Percentiles rank a stretch among this genome's conserved stretches.
phyloP scores from a whole-genome alignment of 2,888 invertebrate species.

The Nomada goodeniana region DNA sequence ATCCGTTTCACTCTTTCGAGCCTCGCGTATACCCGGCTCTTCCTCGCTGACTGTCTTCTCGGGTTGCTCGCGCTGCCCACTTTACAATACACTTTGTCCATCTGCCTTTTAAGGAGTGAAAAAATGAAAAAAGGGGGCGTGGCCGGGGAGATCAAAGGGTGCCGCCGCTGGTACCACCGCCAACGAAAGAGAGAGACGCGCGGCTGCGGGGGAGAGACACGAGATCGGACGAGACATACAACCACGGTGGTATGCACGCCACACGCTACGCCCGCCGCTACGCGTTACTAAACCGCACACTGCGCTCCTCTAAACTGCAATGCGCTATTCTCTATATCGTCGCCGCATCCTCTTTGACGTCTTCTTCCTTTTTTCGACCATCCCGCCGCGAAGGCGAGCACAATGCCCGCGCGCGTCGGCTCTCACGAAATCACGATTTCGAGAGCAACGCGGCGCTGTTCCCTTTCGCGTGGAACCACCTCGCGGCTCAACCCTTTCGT shows the following conservation, averaged over 20 bases:
- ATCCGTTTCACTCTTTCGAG: conserved; percentile 39
- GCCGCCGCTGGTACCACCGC: conserved; percentile 77
- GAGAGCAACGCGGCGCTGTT: not conserved
- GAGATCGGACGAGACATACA: conserved; percentile 48
- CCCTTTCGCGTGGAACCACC: not conserved
- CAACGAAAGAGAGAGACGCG: conserved; percentile 51
- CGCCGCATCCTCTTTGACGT: conserved; percentile 57
- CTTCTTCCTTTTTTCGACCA: conserved; percentile 48
- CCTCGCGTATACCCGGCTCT: conserved; percentile 66
- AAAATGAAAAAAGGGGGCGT: conserved; percentile 84
- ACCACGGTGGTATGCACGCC: conserved; percentile 75
- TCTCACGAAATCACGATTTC: conserved; percentile 48
- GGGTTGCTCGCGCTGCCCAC: conserved; percentile 80
- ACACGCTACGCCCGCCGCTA: conserved; percentile 69
- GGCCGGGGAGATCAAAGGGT: conserved; percentile 82
- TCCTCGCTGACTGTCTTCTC: conserved; percentile 72
- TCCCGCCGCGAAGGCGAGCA: conserved; percentile 24
- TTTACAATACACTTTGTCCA: conserved; percentile 85
- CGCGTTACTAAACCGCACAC: conserved; percentile 68
- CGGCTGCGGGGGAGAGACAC: conserved; percentile 39
- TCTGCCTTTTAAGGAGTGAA: conserved; percentile 84
- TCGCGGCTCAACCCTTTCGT: not conserved
- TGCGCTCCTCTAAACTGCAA: conserved; percentile 52
- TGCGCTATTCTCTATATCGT: conserved; percentile 48
- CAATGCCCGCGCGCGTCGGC: conserved; percentile 25